Evolutionary conservation across 2,888 invertebrate species (phyloP), one percentile per base, ranked within the genome.

Genomic region (Phengaris alcon): DNA sequence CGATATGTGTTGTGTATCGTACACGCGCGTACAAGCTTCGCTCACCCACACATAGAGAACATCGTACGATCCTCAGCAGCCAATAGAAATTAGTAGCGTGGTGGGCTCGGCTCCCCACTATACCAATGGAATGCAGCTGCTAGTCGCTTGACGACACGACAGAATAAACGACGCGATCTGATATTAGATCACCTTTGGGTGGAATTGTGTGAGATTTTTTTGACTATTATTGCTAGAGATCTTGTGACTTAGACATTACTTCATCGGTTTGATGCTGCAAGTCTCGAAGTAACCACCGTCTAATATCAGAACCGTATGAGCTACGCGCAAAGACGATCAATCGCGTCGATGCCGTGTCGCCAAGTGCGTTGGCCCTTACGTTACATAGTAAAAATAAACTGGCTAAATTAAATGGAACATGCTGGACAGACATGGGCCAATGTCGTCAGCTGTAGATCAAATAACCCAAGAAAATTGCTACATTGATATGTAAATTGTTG

Each of bases 31-130:
- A 78, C 78, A 35, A 3, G 35, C 35, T 48, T 48, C 48, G 74
- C 76, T 13, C 82, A 85, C 90, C 79, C 89, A 89, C 90, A 91
- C 89, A 84, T 79, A 78, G 77, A 83, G 82, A 85, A 88, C 82
- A 93, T 93, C 93, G 88, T 93, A 93, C 88, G 93, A 93, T 93
- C 81, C 82, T 77, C 77, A 80, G 80, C 81, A 85, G 84, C 93
- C 93, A 93, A 93, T 93, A 80, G 80, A 79, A 85, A 78, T 68
- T 68, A 76, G 81, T 82, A 79, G 83, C 86, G 86, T 85, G 85
- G 93, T 93, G 93, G 93, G 93, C 93, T 93, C 90, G 93, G 81
- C 93, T 86, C 90, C 91, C 93, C 91, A 88, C 91, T 85, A 88
- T 80, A 82, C 77, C 86, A 81, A 84, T 80, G 91, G 93, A 90